These are phyloP conservation scores for Tenebrio molitor DNA, from an alignment of 1,140 invertebrate genomes.

Conservation along the genomic window DNA sequence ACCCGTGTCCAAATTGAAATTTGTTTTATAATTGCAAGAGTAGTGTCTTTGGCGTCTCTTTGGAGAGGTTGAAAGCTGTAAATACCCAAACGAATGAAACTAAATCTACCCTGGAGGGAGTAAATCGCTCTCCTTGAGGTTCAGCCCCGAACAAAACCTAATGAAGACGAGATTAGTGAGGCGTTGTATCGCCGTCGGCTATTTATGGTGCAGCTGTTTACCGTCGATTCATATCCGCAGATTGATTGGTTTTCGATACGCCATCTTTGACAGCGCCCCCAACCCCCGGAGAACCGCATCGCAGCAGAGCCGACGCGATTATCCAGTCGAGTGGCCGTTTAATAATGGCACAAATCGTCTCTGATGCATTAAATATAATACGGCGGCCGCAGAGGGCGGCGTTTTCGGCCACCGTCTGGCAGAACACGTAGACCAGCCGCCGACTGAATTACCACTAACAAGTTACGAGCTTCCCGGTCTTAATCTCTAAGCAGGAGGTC, in stretches of 20 bases:
- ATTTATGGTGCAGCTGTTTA: conserved; percentile 7
- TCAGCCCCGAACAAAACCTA: not conserved
- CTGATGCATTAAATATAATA: conserved; percentile 17
- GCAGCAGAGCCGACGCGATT: too few species aligned
- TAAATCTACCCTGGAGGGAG: too few species aligned
- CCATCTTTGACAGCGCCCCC: conserved; percentile 2
- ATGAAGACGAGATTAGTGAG: not conserved
- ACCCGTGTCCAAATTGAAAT: too few species aligned
- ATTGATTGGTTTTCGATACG: conserved; percentile 28
- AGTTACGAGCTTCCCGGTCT: conserved; percentile 31
- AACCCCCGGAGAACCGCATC: too few species aligned
- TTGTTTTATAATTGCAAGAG: too few species aligned
- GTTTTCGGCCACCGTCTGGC: conserved; percentile 50
- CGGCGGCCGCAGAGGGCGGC: not conserved
- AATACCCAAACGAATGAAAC: too few species aligned
- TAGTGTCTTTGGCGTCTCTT: too few species aligned
- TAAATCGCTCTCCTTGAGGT: too few species aligned
- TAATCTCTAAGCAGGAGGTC: conserved; percentile 47
- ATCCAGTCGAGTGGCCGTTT: too few species aligned
- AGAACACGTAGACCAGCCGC: conserved; percentile 43
- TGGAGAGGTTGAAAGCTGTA: too few species aligned
- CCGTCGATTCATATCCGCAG: conserved; percentile 29
- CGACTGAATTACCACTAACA: conserved; percentile 46
- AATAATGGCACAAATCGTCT: conserved; percentile 8
- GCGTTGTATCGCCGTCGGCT: conserved; percentile 4